Base-by-base conservation (phyloP, 2,888 invertebrate genomes). In the Hoplodrina blanda region DNA sequence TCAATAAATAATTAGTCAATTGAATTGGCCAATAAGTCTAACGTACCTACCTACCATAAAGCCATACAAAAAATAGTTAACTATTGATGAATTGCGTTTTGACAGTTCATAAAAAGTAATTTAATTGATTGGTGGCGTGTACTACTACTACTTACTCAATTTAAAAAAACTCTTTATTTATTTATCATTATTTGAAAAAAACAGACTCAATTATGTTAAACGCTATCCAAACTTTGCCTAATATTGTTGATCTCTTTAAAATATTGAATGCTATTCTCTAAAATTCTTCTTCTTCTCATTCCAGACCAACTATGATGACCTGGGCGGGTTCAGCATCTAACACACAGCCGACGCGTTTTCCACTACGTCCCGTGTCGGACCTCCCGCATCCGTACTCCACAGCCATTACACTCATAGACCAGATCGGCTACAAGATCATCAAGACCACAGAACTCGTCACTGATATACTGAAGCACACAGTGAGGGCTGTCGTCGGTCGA, bases 401-500 rank as follows among this genome's bases (percentile, higher is more conserved):
- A 1, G 94, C 95, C 62, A 93, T 94, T 64, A 95, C 96, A 1
- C 76, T 96, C 76, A 95, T 96, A 80, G 96, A 96, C 82, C 94
- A 95, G 78, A 95, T 96, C 74, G 94, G 96, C 2, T 92, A 92
- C 88, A 96, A 96, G 86, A 96, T 96, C 78, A 95, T 95, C 71
- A 87, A 89, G 73, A 96, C 96, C 10, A 96, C 96, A 0, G 96
- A 96, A 77, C 91, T 96, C 3, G 93, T 96, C 54, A 94, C 94
- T 0, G 96, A 95, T 54, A 83, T 96, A 30, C 76, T 96, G 13
- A 94, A 87, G 76, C 96, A 96, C 82, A 96, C 96, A 5, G 96
- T 95, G 0, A 87, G 94, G 25, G 96, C 96, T 2, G 95, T 96
- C 1, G 93, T 94, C 11, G 96, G 95, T 0, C 89, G 92, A 83